Conservation (phyloP, 2,113 vertebrate species). For the Xerus inauris region DNA sequence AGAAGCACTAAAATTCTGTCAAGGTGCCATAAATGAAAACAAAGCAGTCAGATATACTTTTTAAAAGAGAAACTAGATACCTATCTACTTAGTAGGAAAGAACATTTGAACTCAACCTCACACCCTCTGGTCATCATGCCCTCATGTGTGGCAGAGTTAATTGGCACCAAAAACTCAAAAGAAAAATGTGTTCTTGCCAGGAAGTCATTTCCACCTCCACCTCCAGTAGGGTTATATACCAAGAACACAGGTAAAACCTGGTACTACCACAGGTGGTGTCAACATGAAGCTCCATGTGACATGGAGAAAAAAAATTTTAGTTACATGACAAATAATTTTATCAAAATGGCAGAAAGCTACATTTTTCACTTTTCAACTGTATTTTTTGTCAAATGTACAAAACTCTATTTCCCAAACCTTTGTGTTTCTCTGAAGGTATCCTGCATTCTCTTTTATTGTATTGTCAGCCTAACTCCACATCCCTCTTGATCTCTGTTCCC, state of each 20-base stretch:
- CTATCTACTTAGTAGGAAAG: background rate
- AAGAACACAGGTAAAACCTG: background rate
- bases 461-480: background rate
- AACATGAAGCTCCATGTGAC: background rate
- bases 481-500: slow-evolving; percentile 1
- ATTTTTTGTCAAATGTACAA: slow-evolving; percentile 51
- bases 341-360: background rate
- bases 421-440: background rate
- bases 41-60: background rate
- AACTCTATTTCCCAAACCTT: background rate
- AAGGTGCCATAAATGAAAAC: background rate
- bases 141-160: background rate
- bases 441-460: background rate
- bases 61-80: background rate
- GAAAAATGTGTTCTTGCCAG: background rate
- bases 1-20: background rate
- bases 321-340: slow-evolving; percentile 22
- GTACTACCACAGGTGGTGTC: background rate
- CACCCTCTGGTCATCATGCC: background rate
- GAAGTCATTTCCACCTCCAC: background rate
- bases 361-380: slow-evolving; percentile 13
- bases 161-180: background rate
- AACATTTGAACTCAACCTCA: background rate
- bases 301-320: background rate
- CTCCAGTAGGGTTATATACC: background rate